phyloP scores from a whole-genome alignment of 2,113 vertebrate species.

The Periophthalmodon schlosseri region DNA sequence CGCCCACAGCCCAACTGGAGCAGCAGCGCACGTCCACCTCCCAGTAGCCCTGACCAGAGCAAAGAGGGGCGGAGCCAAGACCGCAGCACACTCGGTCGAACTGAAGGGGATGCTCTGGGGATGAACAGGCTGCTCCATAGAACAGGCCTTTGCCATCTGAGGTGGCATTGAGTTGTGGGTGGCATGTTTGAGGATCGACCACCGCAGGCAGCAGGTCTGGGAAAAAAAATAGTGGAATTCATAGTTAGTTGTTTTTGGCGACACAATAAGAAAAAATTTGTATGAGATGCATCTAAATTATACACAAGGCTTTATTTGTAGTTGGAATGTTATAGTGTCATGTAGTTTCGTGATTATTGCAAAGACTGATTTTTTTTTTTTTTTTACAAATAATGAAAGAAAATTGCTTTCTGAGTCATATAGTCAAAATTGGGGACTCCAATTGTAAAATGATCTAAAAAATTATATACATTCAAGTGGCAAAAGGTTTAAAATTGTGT shows the following conservation, averaged over 20 bases:
- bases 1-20: constrained; percentile 73
- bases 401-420: too few relatives aligned
- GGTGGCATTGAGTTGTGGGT: constrained; percentile 62
- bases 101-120: constrained; percentile 64
- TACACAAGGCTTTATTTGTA: background rate
- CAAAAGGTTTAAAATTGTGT: too few relatives aligned
- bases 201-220: constrained; percentile 57
- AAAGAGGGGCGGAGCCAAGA: constrained; percentile 55
- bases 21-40: constrained; percentile 74
- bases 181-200: constrained; percentile 69
- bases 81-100: constrained; percentile 77
- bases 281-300: too few relatives aligned
- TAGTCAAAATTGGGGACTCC: too few relatives aligned
- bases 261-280: background rate
- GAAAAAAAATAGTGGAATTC: background rate
- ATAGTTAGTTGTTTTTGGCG: background rate
- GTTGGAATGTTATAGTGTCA: too few relatives aligned
- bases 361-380: too few relatives aligned
- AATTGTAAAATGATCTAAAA: too few relatives aligned
- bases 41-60: constrained; percentile 67
- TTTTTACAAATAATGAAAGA: too few relatives aligned
- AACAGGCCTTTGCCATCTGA: constrained; percentile 51
- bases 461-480: too few relatives aligned
- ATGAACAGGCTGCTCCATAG: background rate
- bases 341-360: too few relatives aligned